A percentile compares a stretch with the other conserved stretches of the same genome.
Conservation (phyloP, 2,113 vertebrate species). For the Copsychus sechellarum region DNA sequence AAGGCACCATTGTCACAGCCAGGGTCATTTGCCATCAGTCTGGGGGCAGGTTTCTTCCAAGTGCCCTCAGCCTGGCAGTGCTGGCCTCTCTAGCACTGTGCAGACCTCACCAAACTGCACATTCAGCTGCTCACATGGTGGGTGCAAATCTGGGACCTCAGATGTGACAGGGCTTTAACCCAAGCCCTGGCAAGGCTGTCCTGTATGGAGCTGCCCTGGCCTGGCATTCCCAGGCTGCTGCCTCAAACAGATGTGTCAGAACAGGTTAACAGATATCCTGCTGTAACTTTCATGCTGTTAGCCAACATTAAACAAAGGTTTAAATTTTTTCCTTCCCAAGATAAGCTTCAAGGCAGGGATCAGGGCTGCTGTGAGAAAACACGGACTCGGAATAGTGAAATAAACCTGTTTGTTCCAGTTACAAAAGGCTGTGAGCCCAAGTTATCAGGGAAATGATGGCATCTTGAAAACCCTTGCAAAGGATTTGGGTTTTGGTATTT, state of each 20-base stretch:
- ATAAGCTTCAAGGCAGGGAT: not conserved
- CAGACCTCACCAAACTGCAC: not conserved
- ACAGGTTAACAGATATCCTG: not conserved
- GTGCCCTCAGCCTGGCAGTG: not conserved
- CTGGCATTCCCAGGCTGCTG: not conserved
- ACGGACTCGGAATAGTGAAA: not conserved
- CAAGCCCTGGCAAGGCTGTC: not conserved
- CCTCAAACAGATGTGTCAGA: not conserved
- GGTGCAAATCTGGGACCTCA: not conserved
- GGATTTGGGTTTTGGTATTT: not conserved
- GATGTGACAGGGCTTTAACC: not conserved
- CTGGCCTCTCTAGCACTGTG: not conserved
- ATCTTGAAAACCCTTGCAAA: not conserved
- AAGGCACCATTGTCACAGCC: not conserved
- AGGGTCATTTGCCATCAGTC: not conserved
- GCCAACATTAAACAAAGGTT: not conserved
- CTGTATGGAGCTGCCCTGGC: not conserved
- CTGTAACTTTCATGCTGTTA: not conserved
- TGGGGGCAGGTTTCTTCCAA: not conserved
- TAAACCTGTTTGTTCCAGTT: conserved; percentile 4
- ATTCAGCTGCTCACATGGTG: not conserved
- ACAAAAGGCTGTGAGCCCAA: not conserved
- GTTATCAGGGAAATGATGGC: not conserved
- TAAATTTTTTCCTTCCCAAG: not conserved
- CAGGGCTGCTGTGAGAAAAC: conserved; percentile 2